Evolutionary conservation across 1,140 invertebrate genomes (phyloP).

Genomic region (Drosophila paulistorum): DNA sequence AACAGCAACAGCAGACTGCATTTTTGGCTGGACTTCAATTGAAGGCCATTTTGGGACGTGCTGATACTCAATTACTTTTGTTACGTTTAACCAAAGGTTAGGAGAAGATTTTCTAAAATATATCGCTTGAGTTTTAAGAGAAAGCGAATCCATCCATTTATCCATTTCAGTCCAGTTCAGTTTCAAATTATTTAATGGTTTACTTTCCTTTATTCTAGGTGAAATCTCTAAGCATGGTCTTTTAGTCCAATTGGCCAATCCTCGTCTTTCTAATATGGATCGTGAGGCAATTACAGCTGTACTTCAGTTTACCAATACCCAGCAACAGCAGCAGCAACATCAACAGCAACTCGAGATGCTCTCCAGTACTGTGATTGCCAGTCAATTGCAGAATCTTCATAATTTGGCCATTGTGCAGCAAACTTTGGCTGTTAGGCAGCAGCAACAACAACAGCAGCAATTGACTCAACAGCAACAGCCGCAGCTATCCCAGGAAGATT

Average conservation of each 20-base stretch:
- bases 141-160: too few species aligned
- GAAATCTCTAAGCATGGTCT: constrained; percentile 79
- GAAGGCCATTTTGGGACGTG: constrained; percentile 71
- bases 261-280: constrained; percentile 66
- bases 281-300: constrained; percentile 79
- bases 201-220: constrained; percentile 35
- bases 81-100: constrained; percentile 76
- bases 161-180: too few species aligned
- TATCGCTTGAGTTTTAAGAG: too few species aligned
- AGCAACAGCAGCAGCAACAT: constrained; percentile 73
- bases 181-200: neutral
- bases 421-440: constrained; percentile 66
- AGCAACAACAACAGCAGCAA: constrained; percentile 48
- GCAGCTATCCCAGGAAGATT: constrained; percentile 71
- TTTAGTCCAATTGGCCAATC: constrained; percentile 75
- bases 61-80: constrained; percentile 71
- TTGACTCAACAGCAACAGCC: constrained; percentile 35
- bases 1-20: constrained; percentile 78
- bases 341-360: constrained; percentile 75
- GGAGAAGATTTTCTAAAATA: neutral
- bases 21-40: constrained; percentile 73
- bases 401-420: constrained; percentile 75
- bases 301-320: constrained; percentile 77
- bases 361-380: constrained; percentile 75
- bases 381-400: constrained; percentile 76